A percentile compares a stretch with the other conserved stretches of the same genome.
Conservation (phyloP, 2,113 vertebrate species). For the Lepus europaeus region DNA sequence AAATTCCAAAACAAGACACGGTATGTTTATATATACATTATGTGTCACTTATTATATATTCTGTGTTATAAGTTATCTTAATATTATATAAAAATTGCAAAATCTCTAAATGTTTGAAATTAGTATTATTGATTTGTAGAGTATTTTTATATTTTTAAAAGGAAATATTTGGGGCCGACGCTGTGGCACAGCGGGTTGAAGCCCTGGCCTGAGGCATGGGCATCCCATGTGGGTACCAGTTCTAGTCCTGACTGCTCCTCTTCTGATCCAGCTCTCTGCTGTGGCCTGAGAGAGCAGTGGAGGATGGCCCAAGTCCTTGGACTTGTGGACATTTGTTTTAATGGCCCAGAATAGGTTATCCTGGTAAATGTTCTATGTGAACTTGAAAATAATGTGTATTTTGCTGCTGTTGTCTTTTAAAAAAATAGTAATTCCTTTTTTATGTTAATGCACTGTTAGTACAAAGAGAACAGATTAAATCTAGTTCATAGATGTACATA, state of each 20-base stretch:
- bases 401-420: neutral
- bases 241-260: too few relatives aligned
- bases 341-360: neutral
- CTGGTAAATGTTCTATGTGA: neutral
- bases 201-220: too few relatives aligned
- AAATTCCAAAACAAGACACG: slow-evolving; percentile 97
- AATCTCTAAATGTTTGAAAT: neutral
- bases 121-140: slow-evolving; percentile 11
- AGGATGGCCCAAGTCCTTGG: too few relatives aligned
- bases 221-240: too few relatives aligned
- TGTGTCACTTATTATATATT: neutral
- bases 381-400: neutral
- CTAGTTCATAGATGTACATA: too few relatives aligned
- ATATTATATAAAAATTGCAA: slow-evolving; percentile 15
- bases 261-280: too few relatives aligned
- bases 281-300: too few relatives aligned
- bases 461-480: too few relatives aligned
- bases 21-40: slow-evolving; percentile 86
- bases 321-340: neutral
- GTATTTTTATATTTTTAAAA: slow-evolving; percentile 10
- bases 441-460: too few relatives aligned
- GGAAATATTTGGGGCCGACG: neutral
- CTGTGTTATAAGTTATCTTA: slow-evolving; percentile 40
- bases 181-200: too few relatives aligned
- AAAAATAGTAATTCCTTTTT: too few relatives aligned